Evolutionary conservation across 2,113 vertebrate genomes (phyloP).

Genomic region (Nyctereutes procyonoides): DNA sequence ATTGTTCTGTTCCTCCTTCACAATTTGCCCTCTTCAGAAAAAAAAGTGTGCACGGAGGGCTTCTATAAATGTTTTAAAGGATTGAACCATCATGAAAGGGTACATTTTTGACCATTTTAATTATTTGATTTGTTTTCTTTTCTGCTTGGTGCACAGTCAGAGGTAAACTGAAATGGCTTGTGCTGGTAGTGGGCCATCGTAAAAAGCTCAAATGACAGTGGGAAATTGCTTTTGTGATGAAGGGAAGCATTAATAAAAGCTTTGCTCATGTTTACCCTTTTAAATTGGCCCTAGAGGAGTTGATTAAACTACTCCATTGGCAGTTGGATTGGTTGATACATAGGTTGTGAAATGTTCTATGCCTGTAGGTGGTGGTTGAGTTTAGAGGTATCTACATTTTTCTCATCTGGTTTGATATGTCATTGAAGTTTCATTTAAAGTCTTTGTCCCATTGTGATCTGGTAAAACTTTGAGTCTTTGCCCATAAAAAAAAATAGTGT

Average conservation of each 20-base stretch:
- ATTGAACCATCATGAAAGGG: constrained; percentile 38
- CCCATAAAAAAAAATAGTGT: constrained; percentile 36
- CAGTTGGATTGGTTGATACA: constrained; percentile 50
- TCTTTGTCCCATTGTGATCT: background rate
- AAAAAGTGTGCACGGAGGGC: background rate
- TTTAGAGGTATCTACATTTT: constrained; percentile 57
- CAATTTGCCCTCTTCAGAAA: background rate
- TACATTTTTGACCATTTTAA: constrained; percentile 68
- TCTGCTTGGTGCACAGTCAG: constrained; percentile 73
- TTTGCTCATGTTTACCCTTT: constrained; percentile 78
- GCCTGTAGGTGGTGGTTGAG: constrained; percentile 64
- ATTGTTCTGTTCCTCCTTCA: background rate
- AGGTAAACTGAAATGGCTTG: constrained; percentile 64
- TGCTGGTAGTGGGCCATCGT: constrained; percentile 58
- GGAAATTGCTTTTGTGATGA: constrained; percentile 80
- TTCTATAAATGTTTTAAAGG: constrained; percentile 63
- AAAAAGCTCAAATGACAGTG: constrained; percentile 76
- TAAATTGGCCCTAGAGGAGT: constrained; percentile 76
- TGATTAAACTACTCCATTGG: constrained; percentile 68
- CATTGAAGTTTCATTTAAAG: constrained; percentile 59
- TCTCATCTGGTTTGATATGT: constrained; percentile 57
- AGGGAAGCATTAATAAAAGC: constrained; percentile 77
- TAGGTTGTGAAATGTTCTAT: constrained; percentile 54
- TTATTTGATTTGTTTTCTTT: constrained; percentile 81
- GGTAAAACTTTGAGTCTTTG: constrained; percentile 8